Evolutionary conservation across 1,140 invertebrate genomes (phyloP), one percentile per base, ranked within the genome.

Genomic region (Chironomus striatipennis): DNA sequence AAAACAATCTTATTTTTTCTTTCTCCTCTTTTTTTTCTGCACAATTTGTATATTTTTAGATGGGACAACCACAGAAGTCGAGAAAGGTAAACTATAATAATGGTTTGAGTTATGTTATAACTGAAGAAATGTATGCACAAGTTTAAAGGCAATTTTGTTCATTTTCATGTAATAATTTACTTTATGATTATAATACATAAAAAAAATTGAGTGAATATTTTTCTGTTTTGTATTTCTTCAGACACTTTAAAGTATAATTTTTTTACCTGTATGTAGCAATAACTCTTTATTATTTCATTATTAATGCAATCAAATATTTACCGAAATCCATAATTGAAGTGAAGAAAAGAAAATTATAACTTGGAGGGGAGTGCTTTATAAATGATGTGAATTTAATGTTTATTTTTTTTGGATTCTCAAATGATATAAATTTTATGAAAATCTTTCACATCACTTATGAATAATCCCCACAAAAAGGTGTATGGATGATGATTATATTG

Each of bases 41-140:
- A 34, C 24, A 34, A 34, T 34, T 70, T 70, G n/a, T 70, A 17
- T 70, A 18, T 70, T 70, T 70, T n/a, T 70, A 70, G 65, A 70
- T 70, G 65, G 65, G 65, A 70, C 65, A 70, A 18, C 65, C 65
- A 8, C 65, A 70, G 20, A 70, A 70, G 65, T 70, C 65, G 17
- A 70, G 65, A 70, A 70, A 70, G 65, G 65, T 70, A 70, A 70
- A 70, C 65, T 70, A 70, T 21, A 70, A 70, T 70, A 70, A 70
- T 18, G 18, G 65, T 17, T 70, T 70, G 20, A 70, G 65, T 70
- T 70, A 70, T 70, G 65, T 70, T 20, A 70, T 70, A 70, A 70
- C 65, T 20, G 65, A 70, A 21, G 65, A 70, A 70, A 70, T 70
- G 65, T 70, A 70, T 70, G 65, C 65, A 70, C 65, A 70, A 70